These are phyloP conservation scores for Agapostemon virescens DNA, from an alignment of 2,888 invertebrate species.

Conservation along the genomic window DNA sequence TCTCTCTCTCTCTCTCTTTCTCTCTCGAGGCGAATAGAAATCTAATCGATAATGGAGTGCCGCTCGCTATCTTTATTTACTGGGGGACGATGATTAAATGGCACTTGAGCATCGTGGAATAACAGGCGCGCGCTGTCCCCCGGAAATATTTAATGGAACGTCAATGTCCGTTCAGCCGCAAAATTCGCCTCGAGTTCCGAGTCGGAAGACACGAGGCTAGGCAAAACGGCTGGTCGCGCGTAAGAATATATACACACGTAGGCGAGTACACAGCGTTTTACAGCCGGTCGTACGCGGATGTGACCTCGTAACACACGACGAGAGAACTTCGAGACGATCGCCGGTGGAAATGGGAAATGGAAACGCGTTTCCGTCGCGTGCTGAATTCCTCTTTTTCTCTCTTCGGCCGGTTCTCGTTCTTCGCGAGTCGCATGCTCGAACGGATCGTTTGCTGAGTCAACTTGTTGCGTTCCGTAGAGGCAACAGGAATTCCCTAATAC, in stretches of 20 bases:
- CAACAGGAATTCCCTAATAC: conserved; percentile 29
- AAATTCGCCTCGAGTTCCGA: conserved; percentile 20
- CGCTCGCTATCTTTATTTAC: background rate
- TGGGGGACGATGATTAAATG: background rate
- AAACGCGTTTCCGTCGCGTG: conserved; percentile 35
- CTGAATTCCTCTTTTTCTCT: conserved; percentile 20
- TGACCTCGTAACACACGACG: conserved; percentile 60
- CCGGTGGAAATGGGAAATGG: conserved; percentile 52
- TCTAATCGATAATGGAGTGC: background rate
- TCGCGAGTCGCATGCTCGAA: background rate
- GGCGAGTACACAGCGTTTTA: conserved; percentile 32
- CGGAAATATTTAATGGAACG: background rate
- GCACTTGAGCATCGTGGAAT: background rate
- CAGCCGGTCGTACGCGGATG: conserved; percentile 56
- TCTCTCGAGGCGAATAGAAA: background rate
- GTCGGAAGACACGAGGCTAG: conserved; percentile 3
- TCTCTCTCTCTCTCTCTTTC: no score
- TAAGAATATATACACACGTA: conserved; percentile 12
- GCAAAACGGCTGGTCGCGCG: conserved; percentile 12
- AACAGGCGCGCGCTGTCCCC: background rate
- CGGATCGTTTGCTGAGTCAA: conserved; percentile 41
- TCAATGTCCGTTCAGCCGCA: background rate
- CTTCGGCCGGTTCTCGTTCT: background rate
- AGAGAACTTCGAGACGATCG: conserved; percentile 51
- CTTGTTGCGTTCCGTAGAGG: conserved; percentile 28